These are phyloP conservation scores for Phlogophora meticulosa DNA, from an alignment of 2,888 invertebrate genomes.

Conservation along the genomic window DNA sequence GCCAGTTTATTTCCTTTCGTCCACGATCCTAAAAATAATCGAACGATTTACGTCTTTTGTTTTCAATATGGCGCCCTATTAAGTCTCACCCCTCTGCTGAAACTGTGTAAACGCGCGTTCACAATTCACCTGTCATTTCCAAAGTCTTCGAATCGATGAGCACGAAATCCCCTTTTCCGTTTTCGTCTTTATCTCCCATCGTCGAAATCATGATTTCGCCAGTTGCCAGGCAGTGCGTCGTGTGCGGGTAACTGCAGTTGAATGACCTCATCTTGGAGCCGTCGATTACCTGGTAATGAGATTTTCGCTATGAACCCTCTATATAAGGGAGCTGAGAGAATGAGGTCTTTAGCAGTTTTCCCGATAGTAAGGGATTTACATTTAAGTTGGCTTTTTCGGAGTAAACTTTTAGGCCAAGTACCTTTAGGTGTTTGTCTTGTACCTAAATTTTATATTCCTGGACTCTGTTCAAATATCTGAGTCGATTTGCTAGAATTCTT, in stretches of 20 bases:
- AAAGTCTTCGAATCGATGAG: conserved; percentile 96
- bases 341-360: conserved; percentile 66
- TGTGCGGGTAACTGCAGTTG: conserved; percentile 97
- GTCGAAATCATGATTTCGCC: conserved; percentile 99
- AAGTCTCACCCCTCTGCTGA: conserved; percentile 55
- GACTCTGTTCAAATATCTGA: conserved; percentile 18
- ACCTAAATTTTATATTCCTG: conserved; percentile 30
- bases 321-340: conserved; percentile 68
- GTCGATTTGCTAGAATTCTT: conserved; percentile 25
- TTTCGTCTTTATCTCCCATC: conserved; percentile 97
- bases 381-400: conserved; percentile 61
- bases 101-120: conserved; percentile 58
- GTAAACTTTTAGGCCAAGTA: conserved; percentile 45
- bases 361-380: conserved; percentile 65
- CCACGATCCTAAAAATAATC: conserved; percentile 92
- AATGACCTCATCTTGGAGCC: conserved; percentile 94
- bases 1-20: conserved; percentile 93
- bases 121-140: conserved; percentile 92
- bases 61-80: conserved; percentile 38
- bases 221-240: conserved; percentile 97
- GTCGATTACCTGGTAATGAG: conserved; percentile 94
- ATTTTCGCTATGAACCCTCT: conserved; percentile 80
- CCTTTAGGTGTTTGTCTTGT: conserved; percentile 41
- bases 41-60: conserved; percentile 35
- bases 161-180: conserved; percentile 96